Evolutionary conservation across 2,797 vertebrate species (phyloP).

Genomic region (Neostethus bicornis): DNA sequence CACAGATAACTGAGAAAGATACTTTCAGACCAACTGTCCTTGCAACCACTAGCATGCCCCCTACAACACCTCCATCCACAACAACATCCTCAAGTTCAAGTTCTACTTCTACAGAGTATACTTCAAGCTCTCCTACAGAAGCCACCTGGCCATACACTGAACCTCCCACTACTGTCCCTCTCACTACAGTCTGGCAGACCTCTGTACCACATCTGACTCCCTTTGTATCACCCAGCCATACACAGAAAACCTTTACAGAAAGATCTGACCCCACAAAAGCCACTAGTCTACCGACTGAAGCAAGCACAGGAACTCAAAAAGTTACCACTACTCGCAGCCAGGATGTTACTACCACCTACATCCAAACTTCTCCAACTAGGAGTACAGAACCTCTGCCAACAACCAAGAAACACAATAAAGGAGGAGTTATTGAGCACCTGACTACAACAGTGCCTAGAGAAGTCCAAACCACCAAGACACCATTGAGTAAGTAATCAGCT

Average conservation of each 20-base stretch:
- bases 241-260: slow-evolving; percentile 52
- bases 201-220: slow-evolving; percentile 20
- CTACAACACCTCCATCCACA: slow-evolving; percentile 20
- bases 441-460: slow-evolving; percentile 47
- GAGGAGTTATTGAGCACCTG: slow-evolving; percentile 44
- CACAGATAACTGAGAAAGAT: slow-evolving; percentile 53
- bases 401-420: slow-evolving; percentile 53
- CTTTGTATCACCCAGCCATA: slow-evolving; percentile 21
- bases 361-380: slow-evolving; percentile 54
- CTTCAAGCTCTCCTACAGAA: slow-evolving; percentile 28
- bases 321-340: slow-evolving; percentile 38
- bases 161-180: slow-evolving; percentile 41
- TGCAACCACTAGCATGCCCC: slow-evolving; percentile 8
- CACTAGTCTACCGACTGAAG: slow-evolving; percentile 60
- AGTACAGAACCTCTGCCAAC: slow-evolving; percentile 58
- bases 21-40: slow-evolving; percentile 34
- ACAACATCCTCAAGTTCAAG: slow-evolving; percentile 47
- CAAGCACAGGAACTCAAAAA: slow-evolving; percentile 58
- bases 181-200: slow-evolving; percentile 31
- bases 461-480: slow-evolving; percentile 32
- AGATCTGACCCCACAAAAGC: slow-evolving; percentile 30
- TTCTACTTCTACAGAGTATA: slow-evolving; percentile 35
- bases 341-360: slow-evolving; percentile 56
- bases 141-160: slow-evolving; percentile 44
- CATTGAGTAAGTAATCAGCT: slow-evolving; percentile 70